phyloP scores from a whole-genome alignment of 2,797 vertebrate species.

The Megaceryle alcyon region DNA sequence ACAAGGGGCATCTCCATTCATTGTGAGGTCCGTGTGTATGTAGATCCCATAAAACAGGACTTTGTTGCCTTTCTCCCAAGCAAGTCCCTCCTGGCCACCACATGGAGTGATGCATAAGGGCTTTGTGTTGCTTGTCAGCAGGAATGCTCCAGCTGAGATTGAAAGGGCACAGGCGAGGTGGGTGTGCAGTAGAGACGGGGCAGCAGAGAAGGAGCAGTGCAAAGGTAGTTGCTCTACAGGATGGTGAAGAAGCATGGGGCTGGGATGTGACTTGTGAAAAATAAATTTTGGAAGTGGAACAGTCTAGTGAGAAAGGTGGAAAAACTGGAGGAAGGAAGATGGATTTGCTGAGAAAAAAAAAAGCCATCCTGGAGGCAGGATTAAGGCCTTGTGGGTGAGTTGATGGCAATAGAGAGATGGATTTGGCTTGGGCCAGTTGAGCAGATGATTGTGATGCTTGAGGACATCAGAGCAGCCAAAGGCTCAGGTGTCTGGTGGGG shows the following conservation, averaged over 20 bases:
- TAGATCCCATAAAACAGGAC: background rate
- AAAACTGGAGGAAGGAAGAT: background rate
- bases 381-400: fast-evolving
- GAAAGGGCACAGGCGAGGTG: background rate
- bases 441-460: background rate
- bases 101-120: background rate
- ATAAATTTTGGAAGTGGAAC: background rate
- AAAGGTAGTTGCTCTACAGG: background rate
- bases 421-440: fast-evolving
- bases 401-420: background rate
- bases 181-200: fast-evolving
- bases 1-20: slow-evolving; percentile 13
- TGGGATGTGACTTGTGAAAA: background rate
- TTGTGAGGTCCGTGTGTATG: background rate
- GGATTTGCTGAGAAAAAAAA: background rate
- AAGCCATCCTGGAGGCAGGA: background rate
- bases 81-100: slow-evolving; percentile 4
- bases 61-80: slow-evolving; percentile 31
- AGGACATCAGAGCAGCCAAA: background rate
- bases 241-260: background rate
- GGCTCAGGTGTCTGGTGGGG: background rate
- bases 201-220: background rate
- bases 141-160: background rate
- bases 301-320: background rate
- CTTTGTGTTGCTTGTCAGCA: slow-evolving; percentile 41